Evolutionary conservation across 2,113 vertebrate species (phyloP), one percentile per base, ranked within the genome.

Genomic region (Arizona elegans): DNA sequence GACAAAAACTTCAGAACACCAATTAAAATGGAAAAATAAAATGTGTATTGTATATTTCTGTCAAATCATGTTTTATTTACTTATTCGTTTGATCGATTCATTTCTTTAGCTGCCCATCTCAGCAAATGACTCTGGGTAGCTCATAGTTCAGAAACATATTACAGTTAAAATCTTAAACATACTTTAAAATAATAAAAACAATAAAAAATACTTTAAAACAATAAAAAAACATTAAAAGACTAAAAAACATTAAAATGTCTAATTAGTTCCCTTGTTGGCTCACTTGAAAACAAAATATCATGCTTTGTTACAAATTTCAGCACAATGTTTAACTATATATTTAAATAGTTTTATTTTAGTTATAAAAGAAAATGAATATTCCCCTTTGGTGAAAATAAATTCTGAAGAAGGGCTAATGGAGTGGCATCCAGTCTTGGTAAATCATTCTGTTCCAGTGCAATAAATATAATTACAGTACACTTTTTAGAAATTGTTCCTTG

Each of bases 11-110:
- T 43, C 65, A 88, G 93, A 93, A 55, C 29, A 59, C 7, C 94
- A 85, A 95, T 95, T 95, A 95, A 89, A 90, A 94, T 75, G 6
- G 59, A 95, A 59, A 62, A n/a, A 54, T 88, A 89, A 9, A 19
- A 87, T n/a, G 86, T 93, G 89, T 54, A 87, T 89, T 93, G 90
- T 54, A 88, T 88, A 93, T 70, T 92, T 95, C 92, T 91, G 91
- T 95, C 47, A 87, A 6, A 86, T 15, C 26, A 21, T 59, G 1
- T 87, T 70, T 70, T 70, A 70, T 70, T 33, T 33, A 70, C 13
- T 70, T 70, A 33, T 17, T 70, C 33, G 29, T 7, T 70, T 70
- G 12, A 33, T 70, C 17, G 12, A n/a, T 65, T 13, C 3, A 70
- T 70, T 70, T 70, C 13, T n/a, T 33, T 33, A 70, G n/a, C 5